Conservation (phyloP, 1,140 invertebrate species). For the Camponotus vicinus region DNA sequence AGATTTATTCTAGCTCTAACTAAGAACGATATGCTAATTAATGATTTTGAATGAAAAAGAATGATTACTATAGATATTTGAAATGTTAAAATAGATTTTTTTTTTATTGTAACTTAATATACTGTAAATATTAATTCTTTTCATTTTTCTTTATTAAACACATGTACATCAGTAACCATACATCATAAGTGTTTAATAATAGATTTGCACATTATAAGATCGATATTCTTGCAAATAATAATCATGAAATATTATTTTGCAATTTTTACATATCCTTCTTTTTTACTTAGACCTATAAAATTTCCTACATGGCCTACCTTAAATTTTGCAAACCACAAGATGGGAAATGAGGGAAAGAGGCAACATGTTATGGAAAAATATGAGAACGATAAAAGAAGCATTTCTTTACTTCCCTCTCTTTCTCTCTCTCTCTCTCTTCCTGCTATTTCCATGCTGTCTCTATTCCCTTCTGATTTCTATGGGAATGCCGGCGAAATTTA, state of each 20-base stretch:
- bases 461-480: slow-evolving; percentile 26
- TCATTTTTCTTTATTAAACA: not conserved
- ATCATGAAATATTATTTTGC: slow-evolving; percentile 24
- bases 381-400: slow-evolving; percentile 25
- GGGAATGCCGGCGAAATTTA: slow-evolving; percentile 43
- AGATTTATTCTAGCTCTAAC: not conserved
- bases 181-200: not conserved
- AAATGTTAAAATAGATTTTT: not conserved
- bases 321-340: not conserved
- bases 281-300: not conserved
- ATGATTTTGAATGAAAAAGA: not conserved
- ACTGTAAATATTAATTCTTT: not conserved
- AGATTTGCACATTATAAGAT: not conserved
- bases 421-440: too few relatives aligned
- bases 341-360: not conserved
- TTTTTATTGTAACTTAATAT: not conserved
- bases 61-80: not conserved
- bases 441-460: slow-evolving; percentile 5
- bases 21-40: not conserved
- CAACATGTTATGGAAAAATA: slow-evolving; percentile 37
- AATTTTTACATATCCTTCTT: not conserved
- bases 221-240: not conserved
- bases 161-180: not conserved
- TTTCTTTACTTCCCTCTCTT: too few relatives aligned
- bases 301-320: slow-evolving; percentile 7